These are phyloP conservation scores for Urophycis tenuis DNA, from an alignment of 2,797 vertebrate species.

Conservation along the genomic window DNA sequence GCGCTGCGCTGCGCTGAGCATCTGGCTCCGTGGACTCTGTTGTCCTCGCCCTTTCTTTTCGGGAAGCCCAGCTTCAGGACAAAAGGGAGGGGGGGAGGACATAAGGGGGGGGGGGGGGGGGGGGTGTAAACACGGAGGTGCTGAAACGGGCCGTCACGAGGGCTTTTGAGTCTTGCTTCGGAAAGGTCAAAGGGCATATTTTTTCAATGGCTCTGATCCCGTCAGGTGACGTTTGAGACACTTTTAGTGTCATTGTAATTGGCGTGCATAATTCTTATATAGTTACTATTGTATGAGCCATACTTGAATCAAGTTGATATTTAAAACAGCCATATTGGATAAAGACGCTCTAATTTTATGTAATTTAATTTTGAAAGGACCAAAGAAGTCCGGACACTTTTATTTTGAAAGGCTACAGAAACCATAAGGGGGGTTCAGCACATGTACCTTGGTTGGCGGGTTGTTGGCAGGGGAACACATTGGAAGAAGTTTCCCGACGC, in stretches of 20 bases:
- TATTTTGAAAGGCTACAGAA: background rate
- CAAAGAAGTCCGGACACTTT: background rate
- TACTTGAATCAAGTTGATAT: background rate
- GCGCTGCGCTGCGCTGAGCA: no score
- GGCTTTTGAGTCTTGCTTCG: conserved; percentile 42
- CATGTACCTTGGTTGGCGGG: background rate
- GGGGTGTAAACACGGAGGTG: conserved; percentile 51
- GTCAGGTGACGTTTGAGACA: conserved; percentile 49
- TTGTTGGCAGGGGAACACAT: background rate
- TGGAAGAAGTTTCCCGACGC: background rate
- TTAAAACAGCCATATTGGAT: background rate
- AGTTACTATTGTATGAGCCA: conserved; percentile 9
- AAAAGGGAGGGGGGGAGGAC: conserved; percentile 1
- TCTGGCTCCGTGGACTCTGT: background rate
- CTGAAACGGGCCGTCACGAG: conserved; percentile 45
- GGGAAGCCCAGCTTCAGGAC: background rate
- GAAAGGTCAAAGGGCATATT: conserved; percentile 52
- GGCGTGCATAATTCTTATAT: conserved; percentile 13
- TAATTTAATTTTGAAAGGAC: background rate
- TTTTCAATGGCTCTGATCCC: conserved; percentile 53
- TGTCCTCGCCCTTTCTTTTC: no score
- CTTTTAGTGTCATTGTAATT: conserved; percentile 32
- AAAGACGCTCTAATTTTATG: background rate
- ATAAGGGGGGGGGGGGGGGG: background rate
- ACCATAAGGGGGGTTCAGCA: background rate